Evolutionary conservation across 2,113 vertebrate species (phyloP), one percentile per base, ranked within the genome.

Genomic region (Amphiprion ocellaris): DNA sequence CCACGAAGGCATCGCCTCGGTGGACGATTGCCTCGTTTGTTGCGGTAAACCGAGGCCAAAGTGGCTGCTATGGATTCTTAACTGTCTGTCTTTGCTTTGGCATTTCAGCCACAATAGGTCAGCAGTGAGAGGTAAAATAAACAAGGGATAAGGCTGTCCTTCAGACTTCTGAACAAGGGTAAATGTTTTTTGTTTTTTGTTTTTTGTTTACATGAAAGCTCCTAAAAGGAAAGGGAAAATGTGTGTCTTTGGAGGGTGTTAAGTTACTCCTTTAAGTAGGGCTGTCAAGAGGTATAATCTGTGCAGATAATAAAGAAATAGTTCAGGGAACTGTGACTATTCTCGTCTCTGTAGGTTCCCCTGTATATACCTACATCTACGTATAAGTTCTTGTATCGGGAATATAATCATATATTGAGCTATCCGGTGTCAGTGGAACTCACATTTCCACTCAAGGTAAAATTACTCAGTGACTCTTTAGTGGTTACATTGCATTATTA

Each of bases 401-500:
- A 44, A 37, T 33, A 30, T 50, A 39, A 23, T 23, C n/a, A 37
- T 21, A 17, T 4, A 37, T 17, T 15, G 2, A 21, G 23, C 56
- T 17, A 16, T 10, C 19, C 41, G 14, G 5, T 10, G 44, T 58
- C 23, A 73, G 52, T 17, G 8, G 39, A 67, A 61, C 37, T n/a
- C 50, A 46, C 19, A 26, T 60, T 63, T 62, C 64, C 61, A 55
- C 37, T 74, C 58, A 50, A 5, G 59, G 62, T 33, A 61, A 59
- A 73, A 81, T 81, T 39, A 73, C 56, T 12, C 64, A 21, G 16
- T 53, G 72, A 65, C 72, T 75, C 66, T 72, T 54, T 16, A 60
- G 66, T 53, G 46, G 76, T 60, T 78, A 62, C 49, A 44, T 39
- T 59, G 28, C 39, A 68, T 85, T 76, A 77, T 74, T 46, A 67